Evolutionary conservation across 2,113 vertebrate species (phyloP).

Genomic region (Nothoprocta pentlandii): DNA sequence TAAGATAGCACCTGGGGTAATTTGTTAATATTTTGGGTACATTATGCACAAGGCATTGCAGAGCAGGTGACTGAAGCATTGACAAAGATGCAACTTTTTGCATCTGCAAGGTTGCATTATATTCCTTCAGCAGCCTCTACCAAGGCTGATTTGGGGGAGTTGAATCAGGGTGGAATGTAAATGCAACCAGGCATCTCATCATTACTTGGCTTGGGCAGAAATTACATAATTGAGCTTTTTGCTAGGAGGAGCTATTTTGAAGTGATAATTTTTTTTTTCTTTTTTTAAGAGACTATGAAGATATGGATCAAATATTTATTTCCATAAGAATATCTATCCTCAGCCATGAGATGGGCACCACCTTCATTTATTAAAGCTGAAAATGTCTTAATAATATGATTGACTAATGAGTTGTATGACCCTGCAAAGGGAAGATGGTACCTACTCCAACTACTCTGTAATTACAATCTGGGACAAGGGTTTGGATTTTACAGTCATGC

Average conservation of each 20-base stretch:
- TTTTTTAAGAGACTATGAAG: slow-evolving; percentile 48
- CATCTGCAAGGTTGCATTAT: too few species aligned
- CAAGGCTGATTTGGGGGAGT: background rate
- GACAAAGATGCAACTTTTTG: background rate
- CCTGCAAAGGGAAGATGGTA: slow-evolving; percentile 34
- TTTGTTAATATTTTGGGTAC: background rate
- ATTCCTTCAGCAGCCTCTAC: background rate
- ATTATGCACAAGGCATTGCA: background rate
- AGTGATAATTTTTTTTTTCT: slow-evolving; percentile 59
- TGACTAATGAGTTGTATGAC: slow-evolving; percentile 42
- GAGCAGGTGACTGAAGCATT: background rate
- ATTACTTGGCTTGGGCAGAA: slow-evolving; percentile 8
- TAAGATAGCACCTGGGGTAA: background rate
- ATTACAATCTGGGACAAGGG: slow-evolving; percentile 23
- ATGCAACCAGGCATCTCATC: background rate
- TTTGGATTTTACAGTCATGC: slow-evolving; percentile 6
- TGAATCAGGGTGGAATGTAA: background rate
- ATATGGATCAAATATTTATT: slow-evolving; percentile 63
- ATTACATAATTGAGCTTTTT: slow-evolving; percentile 34
- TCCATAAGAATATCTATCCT: slow-evolving; percentile 43
- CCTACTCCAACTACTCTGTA: background rate
- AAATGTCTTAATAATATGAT: slow-evolving; percentile 27
- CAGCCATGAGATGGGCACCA: slow-evolving; percentile 31
- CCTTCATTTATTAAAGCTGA: slow-evolving; percentile 49
- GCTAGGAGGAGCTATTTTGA: slow-evolving; percentile 52